Evolutionary conservation across 2,113 vertebrate species (phyloP).

Genomic region (Platysternon megacephalum): DNA sequence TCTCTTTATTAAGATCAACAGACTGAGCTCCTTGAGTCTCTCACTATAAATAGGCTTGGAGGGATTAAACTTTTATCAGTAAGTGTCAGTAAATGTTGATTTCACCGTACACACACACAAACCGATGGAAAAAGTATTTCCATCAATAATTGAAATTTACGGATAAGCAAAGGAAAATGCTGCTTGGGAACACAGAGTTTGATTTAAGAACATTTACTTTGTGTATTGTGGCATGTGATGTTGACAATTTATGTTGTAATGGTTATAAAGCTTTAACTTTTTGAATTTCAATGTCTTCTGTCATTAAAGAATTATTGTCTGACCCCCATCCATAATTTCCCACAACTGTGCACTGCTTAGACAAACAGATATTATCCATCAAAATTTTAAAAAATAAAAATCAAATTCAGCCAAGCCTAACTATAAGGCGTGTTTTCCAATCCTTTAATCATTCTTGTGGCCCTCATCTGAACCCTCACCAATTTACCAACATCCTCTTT

Average conservation of each 20-base stretch:
- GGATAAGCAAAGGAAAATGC: background rate
- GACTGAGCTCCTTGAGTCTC: background rate
- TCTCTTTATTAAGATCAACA: background rate
- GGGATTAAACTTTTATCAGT: background rate
- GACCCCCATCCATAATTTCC: too few species aligned
- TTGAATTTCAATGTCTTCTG: background rate
- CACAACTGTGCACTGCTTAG: background rate
- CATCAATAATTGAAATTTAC: background rate
- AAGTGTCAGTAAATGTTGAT: background rate
- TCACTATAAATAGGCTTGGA: background rate
- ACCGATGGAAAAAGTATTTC: background rate
- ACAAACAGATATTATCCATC: too few species aligned
- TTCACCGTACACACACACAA: background rate
- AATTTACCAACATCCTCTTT: background rate
- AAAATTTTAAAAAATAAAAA: too few species aligned
- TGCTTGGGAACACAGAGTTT: background rate
- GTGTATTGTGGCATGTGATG: background rate
- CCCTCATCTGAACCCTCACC: background rate
- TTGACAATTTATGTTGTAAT: background rate
- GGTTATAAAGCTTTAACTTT: background rate
- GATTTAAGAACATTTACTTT: background rate
- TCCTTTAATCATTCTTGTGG: background rate
- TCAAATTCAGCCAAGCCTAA: too few species aligned
- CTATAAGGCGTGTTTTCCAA: background rate
- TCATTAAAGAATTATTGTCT: background rate